A percentile compares a stretch with the other conserved stretches of the same genome.
These are phyloP conservation scores for Dicrurus megarhynchus DNA, from an alignment of 2,113 vertebrate genomes.

Conservation along the genomic window DNA sequence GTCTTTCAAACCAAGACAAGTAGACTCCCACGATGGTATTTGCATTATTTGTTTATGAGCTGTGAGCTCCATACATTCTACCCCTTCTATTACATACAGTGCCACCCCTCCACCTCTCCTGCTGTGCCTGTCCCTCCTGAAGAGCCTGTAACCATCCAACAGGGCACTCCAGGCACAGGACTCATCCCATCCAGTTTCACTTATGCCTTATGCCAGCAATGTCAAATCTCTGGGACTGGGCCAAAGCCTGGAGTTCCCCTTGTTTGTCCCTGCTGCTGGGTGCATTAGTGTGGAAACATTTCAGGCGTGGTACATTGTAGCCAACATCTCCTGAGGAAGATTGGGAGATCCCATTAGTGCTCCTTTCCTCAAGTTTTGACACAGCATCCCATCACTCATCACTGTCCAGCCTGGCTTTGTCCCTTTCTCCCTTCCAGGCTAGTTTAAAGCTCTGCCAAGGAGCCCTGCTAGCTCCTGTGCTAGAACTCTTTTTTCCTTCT, in stretches of 20 bases:
- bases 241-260: neutral
- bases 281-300: neutral
- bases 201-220: rapidly evolving
- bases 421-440: neutral
- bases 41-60: neutral
- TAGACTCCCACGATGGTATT: neutral
- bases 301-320: neutral
- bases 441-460: neutral
- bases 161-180: neutral
- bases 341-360: neutral
- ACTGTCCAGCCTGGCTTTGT: neutral
- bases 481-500: neutral
- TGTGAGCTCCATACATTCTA: neutral
- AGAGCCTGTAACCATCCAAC: neutral
- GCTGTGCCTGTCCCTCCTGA: neutral
- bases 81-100: neutral
- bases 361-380: neutral
- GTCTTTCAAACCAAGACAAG: too few species aligned
- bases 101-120: neutral
- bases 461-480: neutral
- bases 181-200: neutral
- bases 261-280: neutral
- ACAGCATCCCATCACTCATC: too few species aligned
- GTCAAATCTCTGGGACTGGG: neutral
- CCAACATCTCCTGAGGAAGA: neutral